Evolutionary conservation across 2,113 vertebrate genomes (phyloP).

Genomic region (Natator depressus): DNA sequence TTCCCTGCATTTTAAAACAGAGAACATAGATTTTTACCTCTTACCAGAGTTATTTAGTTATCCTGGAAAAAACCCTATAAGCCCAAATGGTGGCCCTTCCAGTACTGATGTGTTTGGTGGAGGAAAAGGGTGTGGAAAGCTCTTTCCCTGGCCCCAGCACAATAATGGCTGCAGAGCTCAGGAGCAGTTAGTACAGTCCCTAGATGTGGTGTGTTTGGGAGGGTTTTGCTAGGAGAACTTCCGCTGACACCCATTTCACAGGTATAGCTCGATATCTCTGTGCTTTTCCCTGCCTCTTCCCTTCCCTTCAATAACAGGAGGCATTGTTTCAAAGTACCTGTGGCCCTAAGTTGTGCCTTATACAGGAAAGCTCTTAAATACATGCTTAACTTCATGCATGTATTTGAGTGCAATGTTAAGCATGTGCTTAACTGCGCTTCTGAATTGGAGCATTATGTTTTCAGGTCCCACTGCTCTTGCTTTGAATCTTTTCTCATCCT

Average conservation of each 20-base stretch:
- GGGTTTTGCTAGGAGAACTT: background rate
- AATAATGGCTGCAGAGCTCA: background rate
- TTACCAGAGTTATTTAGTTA: background rate
- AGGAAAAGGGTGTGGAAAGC: too few relatives aligned
- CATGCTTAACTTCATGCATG: fast-evolving
- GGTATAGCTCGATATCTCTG: background rate
- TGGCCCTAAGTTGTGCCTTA: background rate
- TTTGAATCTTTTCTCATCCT: background rate
- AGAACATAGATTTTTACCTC: background rate
- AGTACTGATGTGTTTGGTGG: background rate
- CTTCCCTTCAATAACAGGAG: background rate
- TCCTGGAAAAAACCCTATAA: background rate
- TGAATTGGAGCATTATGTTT: background rate
- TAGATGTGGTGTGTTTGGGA: background rate
- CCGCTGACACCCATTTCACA: background rate
- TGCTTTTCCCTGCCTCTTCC: background rate
- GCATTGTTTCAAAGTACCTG: background rate
- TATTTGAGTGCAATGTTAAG: background rate
- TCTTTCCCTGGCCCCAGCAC: background rate
- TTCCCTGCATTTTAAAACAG: conserved; percentile 18
- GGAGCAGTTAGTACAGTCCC: background rate
- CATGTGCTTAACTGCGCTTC: background rate
- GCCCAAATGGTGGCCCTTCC: background rate
- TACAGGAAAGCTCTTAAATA: background rate
- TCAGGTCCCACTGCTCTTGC: background rate